Conservation (phyloP, 2,113 vertebrate genomes). For the Saimiri boliviensis region DNA sequence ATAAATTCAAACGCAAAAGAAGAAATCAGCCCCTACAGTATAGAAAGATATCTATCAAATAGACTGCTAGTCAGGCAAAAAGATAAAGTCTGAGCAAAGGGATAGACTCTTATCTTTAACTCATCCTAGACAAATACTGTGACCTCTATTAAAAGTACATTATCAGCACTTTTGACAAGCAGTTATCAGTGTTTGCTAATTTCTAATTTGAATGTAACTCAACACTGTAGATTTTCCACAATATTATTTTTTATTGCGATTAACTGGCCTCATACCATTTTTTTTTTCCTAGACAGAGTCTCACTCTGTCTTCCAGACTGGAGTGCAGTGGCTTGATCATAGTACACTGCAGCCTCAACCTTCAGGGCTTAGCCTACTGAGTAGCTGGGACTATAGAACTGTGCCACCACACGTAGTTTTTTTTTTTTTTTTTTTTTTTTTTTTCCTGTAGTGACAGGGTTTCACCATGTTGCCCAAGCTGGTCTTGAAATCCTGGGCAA, state of each 20-base stretch:
- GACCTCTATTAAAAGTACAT: neutral
- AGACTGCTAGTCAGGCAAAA: conserved; percentile 21
- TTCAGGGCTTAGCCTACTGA: too few relatives aligned
- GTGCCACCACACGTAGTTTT: too few relatives aligned
- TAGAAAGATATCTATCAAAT: neutral
- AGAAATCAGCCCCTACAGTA: neutral
- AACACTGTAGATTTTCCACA: neutral
- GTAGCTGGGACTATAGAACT: too few relatives aligned
- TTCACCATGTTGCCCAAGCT: too few relatives aligned
- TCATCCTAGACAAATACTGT: neutral
- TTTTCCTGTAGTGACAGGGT: too few relatives aligned
- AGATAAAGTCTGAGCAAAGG: neutral
- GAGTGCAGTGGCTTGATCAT: too few relatives aligned
- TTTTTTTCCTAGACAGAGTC: too few relatives aligned
- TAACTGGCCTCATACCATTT: neutral
- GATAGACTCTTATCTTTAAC: neutral
- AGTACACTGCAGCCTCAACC: too few relatives aligned
- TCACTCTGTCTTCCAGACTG: too few relatives aligned
- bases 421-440: too few relatives aligned
- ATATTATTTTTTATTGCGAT: neutral
- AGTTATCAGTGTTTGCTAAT: neutral
- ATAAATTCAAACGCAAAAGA: conserved; percentile 37
- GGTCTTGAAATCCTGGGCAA: too few relatives aligned
- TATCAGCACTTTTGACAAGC: neutral
- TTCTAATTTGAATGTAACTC: conserved; percentile 28